Evolutionary conservation across 2,797 vertebrate species (phyloP).

Genomic region (Spondyliosoma cantharus): DNA sequence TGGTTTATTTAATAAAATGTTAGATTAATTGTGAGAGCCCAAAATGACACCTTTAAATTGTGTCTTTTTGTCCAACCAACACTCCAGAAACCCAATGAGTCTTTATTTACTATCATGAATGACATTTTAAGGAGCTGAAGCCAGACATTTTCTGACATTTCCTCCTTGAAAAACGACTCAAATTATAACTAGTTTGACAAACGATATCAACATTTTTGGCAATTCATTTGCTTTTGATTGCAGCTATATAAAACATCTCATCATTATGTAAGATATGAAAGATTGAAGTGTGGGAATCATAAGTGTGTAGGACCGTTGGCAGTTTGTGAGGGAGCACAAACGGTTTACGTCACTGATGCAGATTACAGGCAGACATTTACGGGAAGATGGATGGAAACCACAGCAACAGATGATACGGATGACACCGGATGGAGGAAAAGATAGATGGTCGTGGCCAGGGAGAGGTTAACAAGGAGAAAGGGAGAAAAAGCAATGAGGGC

Average conservation of each 20-base stretch:
- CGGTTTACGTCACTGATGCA: slow-evolving; percentile 34
- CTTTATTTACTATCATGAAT: too few species aligned
- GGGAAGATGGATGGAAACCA: slow-evolving; percentile 59
- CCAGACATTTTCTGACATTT: too few species aligned
- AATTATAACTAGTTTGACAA: too few species aligned
- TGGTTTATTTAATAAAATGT: too few species aligned
- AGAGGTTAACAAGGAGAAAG: slow-evolving; percentile 49
- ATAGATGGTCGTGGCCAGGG: slow-evolving; percentile 50
- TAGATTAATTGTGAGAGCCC: too few species aligned
- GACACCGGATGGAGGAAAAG: slow-evolving; percentile 35
- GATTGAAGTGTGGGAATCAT: not conserved
- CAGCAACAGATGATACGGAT: slow-evolving; percentile 53
- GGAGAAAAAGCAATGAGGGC: slow-evolving; percentile 41
- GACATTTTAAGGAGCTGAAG: too few species aligned
- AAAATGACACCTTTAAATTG: too few species aligned
- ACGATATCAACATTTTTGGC: too few species aligned
- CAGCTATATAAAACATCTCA: not conserved
- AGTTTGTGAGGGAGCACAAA: slow-evolving; percentile 28
- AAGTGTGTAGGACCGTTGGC: slow-evolving; percentile 18
- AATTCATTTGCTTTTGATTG: too few species aligned
- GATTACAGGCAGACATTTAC: slow-evolving; percentile 43
- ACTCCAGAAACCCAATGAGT: too few species aligned
- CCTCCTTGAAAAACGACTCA: too few species aligned
- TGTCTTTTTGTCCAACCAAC: too few species aligned
- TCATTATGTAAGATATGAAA: not conserved